Conservation (phyloP, 2,888 invertebrate genomes). For the Pyrochroa serraticornis region DNA sequence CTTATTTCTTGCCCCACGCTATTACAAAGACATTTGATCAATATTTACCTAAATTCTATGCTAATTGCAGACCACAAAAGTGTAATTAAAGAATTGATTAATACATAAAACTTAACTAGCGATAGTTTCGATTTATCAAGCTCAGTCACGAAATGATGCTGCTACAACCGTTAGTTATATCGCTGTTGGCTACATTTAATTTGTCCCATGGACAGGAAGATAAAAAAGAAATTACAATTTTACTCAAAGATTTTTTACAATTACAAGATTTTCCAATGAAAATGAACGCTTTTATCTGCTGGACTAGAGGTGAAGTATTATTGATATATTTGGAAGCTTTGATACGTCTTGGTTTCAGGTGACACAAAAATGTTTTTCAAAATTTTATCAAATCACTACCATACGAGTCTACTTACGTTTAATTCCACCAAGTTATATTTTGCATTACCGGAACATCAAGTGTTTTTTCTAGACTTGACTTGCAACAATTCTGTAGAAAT, state of each 20-base stretch:
- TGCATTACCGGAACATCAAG: slow-evolving; percentile 31
- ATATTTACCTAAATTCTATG: too few relatives aligned
- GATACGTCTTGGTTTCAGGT: slow-evolving; percentile 10
- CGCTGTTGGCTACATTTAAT: not conserved
- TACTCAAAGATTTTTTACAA: slow-evolving; percentile 34
- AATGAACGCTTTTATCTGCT: slow-evolving; percentile 39
- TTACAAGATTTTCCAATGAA: slow-evolving; percentile 33
- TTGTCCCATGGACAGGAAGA: not conserved
- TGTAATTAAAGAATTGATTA: slow-evolving; percentile 1
- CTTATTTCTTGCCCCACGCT: too few relatives aligned
- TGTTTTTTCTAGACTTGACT: slow-evolving; percentile 37
- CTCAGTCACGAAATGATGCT: not conserved
- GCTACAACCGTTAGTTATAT: not conserved
- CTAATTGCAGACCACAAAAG: not conserved
- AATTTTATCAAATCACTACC: slow-evolving; percentile 24
- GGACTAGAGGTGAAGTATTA: slow-evolving; percentile 37
- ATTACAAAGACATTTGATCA: too few relatives aligned
- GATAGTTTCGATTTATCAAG: not conserved
- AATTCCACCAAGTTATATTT: not conserved
- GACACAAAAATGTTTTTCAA: slow-evolving; percentile 13
- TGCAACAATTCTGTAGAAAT: slow-evolving; percentile 32
- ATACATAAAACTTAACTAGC: not conserved
- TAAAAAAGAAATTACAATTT: not conserved
- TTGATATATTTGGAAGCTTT: slow-evolving; percentile 10
- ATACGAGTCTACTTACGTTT: not conserved